phyloP scores from a whole-genome alignment of 2,888 invertebrate genomes.

The Busseola fusca region DNA sequence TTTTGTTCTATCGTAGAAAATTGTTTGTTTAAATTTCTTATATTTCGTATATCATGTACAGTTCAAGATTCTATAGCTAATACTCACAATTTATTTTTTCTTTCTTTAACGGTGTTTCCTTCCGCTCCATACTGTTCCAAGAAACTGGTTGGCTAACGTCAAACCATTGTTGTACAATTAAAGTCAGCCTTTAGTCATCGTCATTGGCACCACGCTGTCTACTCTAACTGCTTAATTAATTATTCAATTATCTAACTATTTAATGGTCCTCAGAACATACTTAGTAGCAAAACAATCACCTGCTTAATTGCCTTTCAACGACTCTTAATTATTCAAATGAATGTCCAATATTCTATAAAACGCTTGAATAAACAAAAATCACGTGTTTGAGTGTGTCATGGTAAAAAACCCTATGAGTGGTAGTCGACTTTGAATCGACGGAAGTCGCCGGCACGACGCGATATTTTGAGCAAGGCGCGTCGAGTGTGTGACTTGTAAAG shows the following conservation, averaged over 20 bases:
- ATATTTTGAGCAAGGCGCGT: conserved; percentile 85
- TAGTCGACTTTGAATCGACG: conserved; percentile 79
- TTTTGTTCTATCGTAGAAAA: neutral
- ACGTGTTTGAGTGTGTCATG: conserved; percentile 60
- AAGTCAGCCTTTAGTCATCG: conserved; percentile 22
- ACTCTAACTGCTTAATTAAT: conserved; percentile 11
- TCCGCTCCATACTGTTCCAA: conserved; percentile 1
- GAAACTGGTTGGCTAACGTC: conserved; percentile 6
- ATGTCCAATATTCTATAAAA: conserved; percentile 22
- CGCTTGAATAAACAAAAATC: conserved; percentile 33
- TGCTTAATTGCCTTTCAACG: conserved; percentile 5
- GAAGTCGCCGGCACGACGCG: conserved; percentile 83
- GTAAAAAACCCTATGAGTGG: conserved; percentile 65
- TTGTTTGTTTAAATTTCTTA: neutral
- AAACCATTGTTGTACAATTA: conserved; percentile 20
- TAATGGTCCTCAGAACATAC: conserved; percentile 16
- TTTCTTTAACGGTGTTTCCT: conserved; percentile 1
- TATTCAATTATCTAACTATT: neutral
- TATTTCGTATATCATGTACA: neutral
- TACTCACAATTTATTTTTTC: neutral
- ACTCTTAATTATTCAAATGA: conserved; percentile 15
- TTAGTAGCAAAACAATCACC: conserved; percentile 24
- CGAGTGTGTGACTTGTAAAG: conserved; percentile 73
- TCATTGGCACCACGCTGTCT: conserved; percentile 41
- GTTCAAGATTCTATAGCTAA: neutral